Percentiles rank a stretch among this genome's conserved stretches.
These are phyloP conservation scores for Agonopterix alstromeriana DNA, from an alignment of 2,888 invertebrate genomes.

Conservation along the genomic window DNA sequence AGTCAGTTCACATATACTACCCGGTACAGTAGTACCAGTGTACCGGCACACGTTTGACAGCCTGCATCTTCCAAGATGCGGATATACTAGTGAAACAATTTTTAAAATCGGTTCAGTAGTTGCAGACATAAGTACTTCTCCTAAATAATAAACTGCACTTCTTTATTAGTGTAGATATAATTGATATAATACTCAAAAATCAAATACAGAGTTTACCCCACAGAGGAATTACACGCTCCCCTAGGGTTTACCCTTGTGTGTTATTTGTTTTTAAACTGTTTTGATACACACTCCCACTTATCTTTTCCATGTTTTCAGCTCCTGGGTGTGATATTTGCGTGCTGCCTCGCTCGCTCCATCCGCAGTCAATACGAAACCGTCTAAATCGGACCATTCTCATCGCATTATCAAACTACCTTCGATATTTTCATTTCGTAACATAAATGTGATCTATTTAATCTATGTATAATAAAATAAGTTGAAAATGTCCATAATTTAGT, in stretches of 20 bases:
- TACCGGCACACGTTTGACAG: too few relatives aligned
- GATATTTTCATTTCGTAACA: not conserved
- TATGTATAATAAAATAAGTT: not conserved
- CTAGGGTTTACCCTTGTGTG: too few relatives aligned
- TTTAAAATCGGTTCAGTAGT: too few relatives aligned
- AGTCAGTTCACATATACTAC: slow-evolving; percentile 2
- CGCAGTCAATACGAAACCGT: slow-evolving; percentile 94
- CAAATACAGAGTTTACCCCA: too few relatives aligned
- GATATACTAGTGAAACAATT: too few relatives aligned
- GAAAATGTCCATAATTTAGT: slow-evolving; percentile 15
- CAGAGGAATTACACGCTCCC: too few relatives aligned
- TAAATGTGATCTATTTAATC: not conserved
- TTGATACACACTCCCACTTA: slow-evolving; percentile 3
- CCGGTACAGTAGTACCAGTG: too few relatives aligned
- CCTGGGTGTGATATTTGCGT: slow-evolving; percentile 93
- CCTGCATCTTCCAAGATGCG: too few relatives aligned
- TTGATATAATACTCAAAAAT: too few relatives aligned
- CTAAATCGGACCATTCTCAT: slow-evolving; percentile 45
- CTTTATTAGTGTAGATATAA: too few relatives aligned
- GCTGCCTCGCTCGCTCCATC: slow-evolving; percentile 94
- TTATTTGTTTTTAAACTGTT: not conserved
- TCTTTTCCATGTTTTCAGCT: slow-evolving; percentile 75
- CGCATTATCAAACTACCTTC: not conserved
- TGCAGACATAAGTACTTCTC: too few relatives aligned
- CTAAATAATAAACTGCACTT: too few relatives aligned